phyloP scores from a whole-genome alignment of 2,113 vertebrate species.

The Andinoacara biseriatus region DNA sequence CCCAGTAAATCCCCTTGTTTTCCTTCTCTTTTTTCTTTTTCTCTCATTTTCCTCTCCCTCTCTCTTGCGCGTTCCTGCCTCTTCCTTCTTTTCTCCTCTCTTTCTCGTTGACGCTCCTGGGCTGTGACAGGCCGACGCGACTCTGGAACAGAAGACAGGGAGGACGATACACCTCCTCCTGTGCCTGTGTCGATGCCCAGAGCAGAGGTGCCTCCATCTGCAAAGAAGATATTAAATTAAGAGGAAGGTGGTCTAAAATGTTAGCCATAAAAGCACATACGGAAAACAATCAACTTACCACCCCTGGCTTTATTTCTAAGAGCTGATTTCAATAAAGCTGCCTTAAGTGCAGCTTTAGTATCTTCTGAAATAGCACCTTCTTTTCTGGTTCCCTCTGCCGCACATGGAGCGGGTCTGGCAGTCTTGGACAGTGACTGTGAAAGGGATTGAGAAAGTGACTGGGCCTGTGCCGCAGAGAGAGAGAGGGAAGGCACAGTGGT shows the following conservation, averaged over 20 bases:
- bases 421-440: conserved; percentile 78
- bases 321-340: conserved; percentile 89
- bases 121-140: conserved; percentile 87
- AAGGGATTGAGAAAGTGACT: conserved; percentile 79
- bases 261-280: background rate
- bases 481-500: conserved; percentile 70
- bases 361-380: conserved; percentile 93
- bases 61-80: conserved; percentile 88
- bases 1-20: conserved; percentile 77
- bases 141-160: conserved; percentile 70
- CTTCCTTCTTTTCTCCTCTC: conserved; percentile 89
- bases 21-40: conserved; percentile 83
- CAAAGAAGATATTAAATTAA: conserved; percentile 27
- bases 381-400: conserved; percentile 79
- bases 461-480: conserved; percentile 77
- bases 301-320: conserved; percentile 88
- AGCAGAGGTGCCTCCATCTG: conserved; percentile 71
- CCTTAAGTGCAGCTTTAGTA: conserved; percentile 93
- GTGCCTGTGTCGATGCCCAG: conserved; percentile 57
- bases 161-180: conserved; percentile 56
- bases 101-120: conserved; percentile 90
- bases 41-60: conserved; percentile 85
- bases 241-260: background rate
- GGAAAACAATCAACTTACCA: conserved; percentile 75
- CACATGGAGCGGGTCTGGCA: conserved; percentile 57